Conservation (phyloP, 2,888 invertebrate genomes). For the Euspilapteryx auroguttella region DNA sequence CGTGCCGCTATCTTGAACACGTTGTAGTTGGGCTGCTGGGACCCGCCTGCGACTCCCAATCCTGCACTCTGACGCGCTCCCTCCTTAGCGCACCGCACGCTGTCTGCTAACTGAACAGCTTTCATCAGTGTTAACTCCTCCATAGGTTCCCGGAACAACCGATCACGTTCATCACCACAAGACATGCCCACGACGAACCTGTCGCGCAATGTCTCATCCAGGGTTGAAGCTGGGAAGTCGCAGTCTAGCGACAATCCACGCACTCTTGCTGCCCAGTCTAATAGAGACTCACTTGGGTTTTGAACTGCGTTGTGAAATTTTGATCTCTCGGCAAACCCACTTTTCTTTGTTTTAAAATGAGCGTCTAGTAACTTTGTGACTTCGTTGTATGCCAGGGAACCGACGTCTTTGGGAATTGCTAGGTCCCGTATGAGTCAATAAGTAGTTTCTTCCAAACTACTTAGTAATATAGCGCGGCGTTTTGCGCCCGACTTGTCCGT, state of each 20-base stretch:
- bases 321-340: slow-evolving; percentile 5
- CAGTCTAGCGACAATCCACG: slow-evolving; percentile 9
- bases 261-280: slow-evolving; percentile 8
- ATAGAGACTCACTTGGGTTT: slow-evolving; percentile 2
- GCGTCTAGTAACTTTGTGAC: slow-evolving; percentile 5
- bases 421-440: slow-evolving; percentile 1
- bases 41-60: too few relatives aligned
- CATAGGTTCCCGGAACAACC: neutral
- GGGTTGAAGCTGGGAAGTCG: slow-evolving; percentile 3
- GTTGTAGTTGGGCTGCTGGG: too few relatives aligned
- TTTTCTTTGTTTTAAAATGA: slow-evolving; percentile 6
- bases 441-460: slow-evolving; percentile 1
- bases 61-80: too few relatives aligned
- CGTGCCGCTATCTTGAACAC: too few relatives aligned
- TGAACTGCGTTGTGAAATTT: slow-evolving; percentile 7
- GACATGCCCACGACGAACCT: slow-evolving; percentile 6
- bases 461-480: neutral
- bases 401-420: neutral
- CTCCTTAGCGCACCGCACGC: slow-evolving; percentile 1
- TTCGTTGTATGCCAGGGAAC: neutral
- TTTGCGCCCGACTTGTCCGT: neutral
- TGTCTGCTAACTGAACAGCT: neutral
- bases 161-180: neutral
- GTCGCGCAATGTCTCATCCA: slow-evolving; percentile 11
- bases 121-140: neutral